Evolutionary conservation across 1,140 invertebrate genomes (phyloP), one percentile per base, ranked within the genome.

Genomic region (Rhagoletis pomonella): DNA sequence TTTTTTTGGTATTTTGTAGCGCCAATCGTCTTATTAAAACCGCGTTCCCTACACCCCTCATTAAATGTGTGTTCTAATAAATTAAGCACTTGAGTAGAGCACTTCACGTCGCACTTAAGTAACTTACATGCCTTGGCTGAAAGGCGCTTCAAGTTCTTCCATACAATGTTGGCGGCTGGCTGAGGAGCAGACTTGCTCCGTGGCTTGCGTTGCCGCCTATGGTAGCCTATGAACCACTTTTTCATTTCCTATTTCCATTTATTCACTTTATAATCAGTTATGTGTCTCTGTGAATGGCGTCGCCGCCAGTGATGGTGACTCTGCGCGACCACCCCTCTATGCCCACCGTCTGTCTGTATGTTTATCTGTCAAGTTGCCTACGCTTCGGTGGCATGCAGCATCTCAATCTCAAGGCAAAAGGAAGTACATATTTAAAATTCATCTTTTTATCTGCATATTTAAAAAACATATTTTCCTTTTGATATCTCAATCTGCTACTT

Each of bases 71-170:
- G 47, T 81, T 81, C 73, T 81, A 81, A 81, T 81, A 81, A 81
- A 81, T 81, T 81, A 81, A 81, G 73, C 73, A 81, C 73, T 81
- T 81, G 73, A 81, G 73, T 55, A 81, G 73, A 81, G 73, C 73
- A 81, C 73, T 81, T 81, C 73, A 81, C 73, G 73, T 50, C 73
- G 73, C 73, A 81, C 73, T 81, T 81, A 81, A 81, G 73, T 81
- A 50, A 81, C 73, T 81, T 81, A 81, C 73, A 81, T 81, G 73
- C 44, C 47, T 81, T 55, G 73, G n/a, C 73, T 81, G 19, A 81
- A 81, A 81, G 73, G 17, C 73, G 73, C 47, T 81, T 58, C 47
- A 0, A 29, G 29, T 29, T 0, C 73, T 81, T 55, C 73, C 29
- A 17, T 29, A 17, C 42, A 44, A 42, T 73, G 17, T 73, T 17